Evolutionary conservation across 2,888 invertebrate species (phyloP), one percentile per base, ranked within the genome.

Genomic region (Odontocolon sp.): DNA sequence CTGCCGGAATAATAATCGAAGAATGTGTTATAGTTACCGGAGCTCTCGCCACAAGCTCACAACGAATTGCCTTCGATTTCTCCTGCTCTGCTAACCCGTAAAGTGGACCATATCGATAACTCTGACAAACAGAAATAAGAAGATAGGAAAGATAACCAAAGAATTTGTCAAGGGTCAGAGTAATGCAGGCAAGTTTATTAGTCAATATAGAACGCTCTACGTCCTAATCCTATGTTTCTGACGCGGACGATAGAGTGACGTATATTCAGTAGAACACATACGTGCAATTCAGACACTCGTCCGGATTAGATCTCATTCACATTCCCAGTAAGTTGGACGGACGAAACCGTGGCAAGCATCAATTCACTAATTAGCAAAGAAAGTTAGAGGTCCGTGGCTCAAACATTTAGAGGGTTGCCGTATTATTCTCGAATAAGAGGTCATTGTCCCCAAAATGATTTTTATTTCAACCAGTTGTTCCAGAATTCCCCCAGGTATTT

Each of bases 271-370:
- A 77, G 80, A 84, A 81, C 81, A 81, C 77, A 81, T 86, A 85
- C 87, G 87, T 87, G 87, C 85, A 78, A 78, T 82, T 77, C 82
- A 74, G 79, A 83, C 85, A 88, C 86, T 87, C 85, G 86, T 84
- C 85, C 83, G 84, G 87, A 89, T 89, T 89, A 89, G 33, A 33
- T 14, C 42, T 69, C 52, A 63, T 67, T 63, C 54, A 38, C 50
- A 71, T 63, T 38, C 6, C 26, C 11, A 28, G 28, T 5, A 26
- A 14, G 14, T 52, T 6, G 28, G 8, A 26, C 31, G 9, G 1
- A 1, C 11, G 6, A 14, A 14, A 26, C 5, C 8, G n/a, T 47
- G 14, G 21, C 26, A 2, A 11, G 18, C 16, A 50, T 23, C 63
- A 45, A 69, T 63, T 68, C 50, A 57, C 36, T 72, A 77, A 72